Conservation (phyloP, 2,797 vertebrate genomes). For the Gobio occitaniae region DNA sequence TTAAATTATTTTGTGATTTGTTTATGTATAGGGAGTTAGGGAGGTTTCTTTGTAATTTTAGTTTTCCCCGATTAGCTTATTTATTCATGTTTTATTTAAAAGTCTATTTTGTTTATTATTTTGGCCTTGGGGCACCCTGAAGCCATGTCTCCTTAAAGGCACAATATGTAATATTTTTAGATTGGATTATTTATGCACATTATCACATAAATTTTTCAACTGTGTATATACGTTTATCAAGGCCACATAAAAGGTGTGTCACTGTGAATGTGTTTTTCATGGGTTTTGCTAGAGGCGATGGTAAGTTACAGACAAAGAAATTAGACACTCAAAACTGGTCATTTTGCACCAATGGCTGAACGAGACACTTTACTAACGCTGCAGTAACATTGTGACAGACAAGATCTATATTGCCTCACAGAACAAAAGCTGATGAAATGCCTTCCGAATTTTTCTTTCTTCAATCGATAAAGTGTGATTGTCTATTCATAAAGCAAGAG, state of each 20-base stretch:
- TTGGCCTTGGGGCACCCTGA: too few relatives aligned
- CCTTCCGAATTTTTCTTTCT: background rate
- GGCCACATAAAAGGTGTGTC: conserved; percentile 4
- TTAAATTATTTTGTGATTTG: background rate
- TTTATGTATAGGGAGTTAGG: background rate
- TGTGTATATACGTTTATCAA: background rate
- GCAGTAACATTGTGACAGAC: conserved; percentile 14
- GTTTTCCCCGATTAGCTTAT: background rate
- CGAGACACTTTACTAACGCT: background rate
- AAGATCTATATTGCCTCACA: conserved; percentile 20
- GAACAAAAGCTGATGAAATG: conserved; percentile 25
- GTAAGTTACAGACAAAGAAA: conserved; percentile 17
- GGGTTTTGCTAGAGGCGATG: background rate
- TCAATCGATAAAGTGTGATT: conserved; percentile 30
- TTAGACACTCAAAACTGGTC: background rate
- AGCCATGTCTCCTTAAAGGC: too few relatives aligned
- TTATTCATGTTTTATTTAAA: background rate
- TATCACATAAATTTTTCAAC: conserved; percentile 53
- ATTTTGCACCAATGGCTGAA: conserved; percentile 33
- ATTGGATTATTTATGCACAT: conserved; percentile 32
- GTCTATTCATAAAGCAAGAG: conserved; percentile 47
- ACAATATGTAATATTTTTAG: too few relatives aligned
- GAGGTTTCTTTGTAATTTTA: background rate
- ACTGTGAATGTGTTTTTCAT: background rate
- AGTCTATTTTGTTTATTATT: too few relatives aligned